Conservation (phyloP, 2,797 vertebrate genomes). For the Sebastolobus alascanus region DNA sequence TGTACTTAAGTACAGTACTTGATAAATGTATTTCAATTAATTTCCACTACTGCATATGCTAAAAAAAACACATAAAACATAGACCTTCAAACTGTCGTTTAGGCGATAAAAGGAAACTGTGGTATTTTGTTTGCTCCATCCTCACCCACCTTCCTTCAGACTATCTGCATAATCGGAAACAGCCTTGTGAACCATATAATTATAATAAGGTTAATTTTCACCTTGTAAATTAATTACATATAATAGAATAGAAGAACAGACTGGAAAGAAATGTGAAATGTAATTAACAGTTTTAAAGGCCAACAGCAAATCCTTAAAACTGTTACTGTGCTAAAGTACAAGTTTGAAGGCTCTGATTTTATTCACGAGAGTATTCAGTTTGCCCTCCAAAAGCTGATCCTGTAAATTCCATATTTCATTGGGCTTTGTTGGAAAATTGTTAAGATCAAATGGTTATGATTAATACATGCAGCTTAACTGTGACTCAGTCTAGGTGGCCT, state of each 20-base stretch:
- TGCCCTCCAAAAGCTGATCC: conserved; percentile 4
- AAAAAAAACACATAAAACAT: not conserved
- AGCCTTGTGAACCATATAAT: not conserved
- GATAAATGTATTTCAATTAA: not conserved
- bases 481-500: not conserved
- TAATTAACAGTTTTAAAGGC: conserved; percentile 11
- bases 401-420: not conserved
- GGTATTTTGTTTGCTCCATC: conserved; percentile 1
- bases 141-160: not conserved
- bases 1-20: not conserved
- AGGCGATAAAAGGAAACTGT: not conserved
- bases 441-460: not conserved
- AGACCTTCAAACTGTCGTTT: conserved; percentile 5
- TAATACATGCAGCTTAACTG: conserved; percentile 7
- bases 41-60: not conserved
- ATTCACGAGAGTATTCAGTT: not conserved
- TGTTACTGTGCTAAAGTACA: not conserved
- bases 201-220: not conserved
- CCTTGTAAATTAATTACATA: not conserved
- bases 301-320: not conserved
- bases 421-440: not conserved
- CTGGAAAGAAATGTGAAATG: not conserved
- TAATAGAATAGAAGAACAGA: not conserved
- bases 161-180: not conserved
- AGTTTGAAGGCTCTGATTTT: not conserved